These are phyloP conservation scores for Camponotus floridanus DNA, from an alignment of 1,140 invertebrate genomes.

Conservation along the genomic window DNA sequence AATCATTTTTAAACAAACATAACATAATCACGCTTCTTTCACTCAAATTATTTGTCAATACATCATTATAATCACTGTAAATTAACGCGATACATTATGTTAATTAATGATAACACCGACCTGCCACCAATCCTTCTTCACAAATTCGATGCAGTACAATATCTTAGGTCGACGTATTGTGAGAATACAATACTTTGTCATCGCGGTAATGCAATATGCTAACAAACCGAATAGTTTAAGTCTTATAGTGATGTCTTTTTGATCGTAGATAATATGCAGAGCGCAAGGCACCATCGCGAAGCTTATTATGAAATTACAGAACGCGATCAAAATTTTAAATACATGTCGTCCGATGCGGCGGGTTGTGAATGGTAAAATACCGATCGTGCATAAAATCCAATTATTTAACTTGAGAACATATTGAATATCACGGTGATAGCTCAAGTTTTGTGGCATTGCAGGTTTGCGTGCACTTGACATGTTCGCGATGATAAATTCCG, in stretches of 20 bases:
- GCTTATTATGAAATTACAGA: slow-evolving; percentile 27
- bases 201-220: slow-evolving; percentile 16
- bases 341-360: background rate
- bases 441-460: background rate
- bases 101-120: slow-evolving; percentile 31
- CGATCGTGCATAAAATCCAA: slow-evolving; percentile 57
- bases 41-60: background rate
- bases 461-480: background rate
- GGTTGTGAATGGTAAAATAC: slow-evolving; percentile 65
- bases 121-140: slow-evolving; percentile 71
- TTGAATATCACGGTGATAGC: slow-evolving; percentile 44
- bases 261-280: slow-evolving; percentile 51
- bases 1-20: slow-evolving; percentile 16
- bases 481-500: background rate
- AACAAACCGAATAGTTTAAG: slow-evolving; percentile 43
- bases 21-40: background rate
- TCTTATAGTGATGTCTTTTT: slow-evolving; percentile 21
- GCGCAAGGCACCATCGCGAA: slow-evolving; percentile 56
- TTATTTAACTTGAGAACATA: slow-evolving; percentile 29
- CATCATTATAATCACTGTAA: background rate
- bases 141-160: slow-evolving; percentile 59
- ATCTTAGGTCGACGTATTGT: slow-evolving; percentile 14
- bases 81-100: background rate
- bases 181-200: slow-evolving; percentile 61
- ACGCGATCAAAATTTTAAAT: background rate